Evolutionary conservation across 2,888 invertebrate species (phyloP), one percentile per base, ranked within the genome.

Genomic region (Epinotia nisella): DNA sequence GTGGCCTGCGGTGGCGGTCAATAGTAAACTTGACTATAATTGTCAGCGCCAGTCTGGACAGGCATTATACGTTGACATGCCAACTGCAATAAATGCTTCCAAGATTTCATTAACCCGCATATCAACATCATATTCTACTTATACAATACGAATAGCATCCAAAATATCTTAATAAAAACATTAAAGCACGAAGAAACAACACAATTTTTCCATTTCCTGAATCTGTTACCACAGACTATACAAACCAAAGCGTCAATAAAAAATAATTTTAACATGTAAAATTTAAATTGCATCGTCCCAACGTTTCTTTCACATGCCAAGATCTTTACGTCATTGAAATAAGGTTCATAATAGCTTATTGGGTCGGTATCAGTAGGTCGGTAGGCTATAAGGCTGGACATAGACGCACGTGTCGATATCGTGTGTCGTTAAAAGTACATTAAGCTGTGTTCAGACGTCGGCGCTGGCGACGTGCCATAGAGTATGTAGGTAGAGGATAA

Each of bases 401-500:
- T 74, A 55, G 71, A 68, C 70, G 76, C 78, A 76, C 76, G 78
- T 79, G 79, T 77, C 77, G 79, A 77, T 76, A 75, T 74, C 75
- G 74, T 67, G 75, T 76, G 79, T 80, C 80, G 79, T 80, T 80
- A 79, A 79, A 78, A 78, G 86, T 87, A 78, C 89, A 88, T 90
- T 89, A 90, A 83, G 83, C 80, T 76, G 76, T 80, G 82, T 80
- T 82, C 79, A 79, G 79, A 79, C 79, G 76, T 69, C 75, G 75
- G 70, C 75, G 69, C 74, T 67, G 68, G 62, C 62, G 55, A 55
- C 73, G 62, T 70, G 71, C 71, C 74, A 74, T 68, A 71, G 74
- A 62, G 56, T n/a, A n/a, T n/a, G n/a, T n/a, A n/a, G n/a, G n/a
- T 74, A 71, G 58, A 45, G 51, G 24, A 53, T 74, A 67, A 64